phyloP scores from a whole-genome alignment of 2,888 invertebrate species.

The Tiliacea aurago region DNA sequence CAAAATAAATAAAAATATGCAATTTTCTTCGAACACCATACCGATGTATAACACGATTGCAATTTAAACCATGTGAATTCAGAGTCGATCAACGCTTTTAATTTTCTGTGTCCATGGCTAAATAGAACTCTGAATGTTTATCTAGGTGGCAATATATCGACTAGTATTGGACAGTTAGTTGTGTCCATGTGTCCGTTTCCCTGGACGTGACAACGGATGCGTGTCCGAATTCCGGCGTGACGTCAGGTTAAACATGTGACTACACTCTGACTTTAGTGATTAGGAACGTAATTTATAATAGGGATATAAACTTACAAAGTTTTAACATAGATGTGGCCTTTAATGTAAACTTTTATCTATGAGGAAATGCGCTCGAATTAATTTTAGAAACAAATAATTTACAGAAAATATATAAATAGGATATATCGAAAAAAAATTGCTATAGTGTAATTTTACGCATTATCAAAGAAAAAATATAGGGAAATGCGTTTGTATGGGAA shows the following conservation, averaged over 20 bases:
- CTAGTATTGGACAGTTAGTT: conserved; percentile 29
- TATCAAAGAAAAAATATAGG: neutral
- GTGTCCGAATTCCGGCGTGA: conserved; percentile 31
- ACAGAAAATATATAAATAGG: neutral
- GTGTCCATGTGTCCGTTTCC: conserved; percentile 11
- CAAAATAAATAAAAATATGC: neutral
- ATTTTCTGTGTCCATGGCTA: neutral
- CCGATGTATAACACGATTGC: neutral
- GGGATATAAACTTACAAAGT: neutral
- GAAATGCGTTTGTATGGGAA: neutral
- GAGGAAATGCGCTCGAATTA: neutral
- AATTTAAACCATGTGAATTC: neutral
- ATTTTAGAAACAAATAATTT: neutral
- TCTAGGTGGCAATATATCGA: conserved; percentile 23
- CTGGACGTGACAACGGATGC: conserved; percentile 28
- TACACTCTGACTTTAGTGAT: neutral
- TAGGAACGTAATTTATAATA: neutral
- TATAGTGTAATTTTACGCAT: neutral
- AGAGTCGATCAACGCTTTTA: neutral
- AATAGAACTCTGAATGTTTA: neutral
- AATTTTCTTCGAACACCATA: neutral
- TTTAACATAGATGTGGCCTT: too few species aligned
- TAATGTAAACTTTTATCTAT: neutral
- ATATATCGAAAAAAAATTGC: neutral
- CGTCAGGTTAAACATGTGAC: conserved; percentile 33